phyloP scores from a whole-genome alignment of 2,888 invertebrate species.

The Gymnosoma rotundatum region DNA sequence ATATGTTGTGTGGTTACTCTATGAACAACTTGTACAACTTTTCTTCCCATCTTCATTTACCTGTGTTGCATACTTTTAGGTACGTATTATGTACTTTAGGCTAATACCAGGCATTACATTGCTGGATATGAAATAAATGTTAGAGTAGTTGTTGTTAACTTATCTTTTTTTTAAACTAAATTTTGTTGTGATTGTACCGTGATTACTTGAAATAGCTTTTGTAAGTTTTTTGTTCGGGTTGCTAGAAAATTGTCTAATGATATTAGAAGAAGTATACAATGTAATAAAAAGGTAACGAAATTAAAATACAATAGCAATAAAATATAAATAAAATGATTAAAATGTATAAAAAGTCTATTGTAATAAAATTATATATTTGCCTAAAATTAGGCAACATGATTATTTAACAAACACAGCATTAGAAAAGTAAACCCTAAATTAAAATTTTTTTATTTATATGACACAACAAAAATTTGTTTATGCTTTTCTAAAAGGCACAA shows the following conservation, averaged over 20 bases:
- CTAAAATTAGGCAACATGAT: slow-evolving; percentile 32
- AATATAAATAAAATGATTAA: too few species aligned
- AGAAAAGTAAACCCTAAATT: neutral
- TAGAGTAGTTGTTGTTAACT: slow-evolving; percentile 13
- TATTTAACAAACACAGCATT: neutral
- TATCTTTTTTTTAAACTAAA: neutral
- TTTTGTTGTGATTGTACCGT: too few species aligned
- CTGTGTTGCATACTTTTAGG: slow-evolving; percentile 48
- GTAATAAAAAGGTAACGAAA: too few species aligned
- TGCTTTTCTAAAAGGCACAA: too few species aligned
- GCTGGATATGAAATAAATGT: slow-evolving; percentile 35
- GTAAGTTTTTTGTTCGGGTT: too few species aligned
- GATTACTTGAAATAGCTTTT: too few species aligned
- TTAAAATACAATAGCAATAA: too few species aligned
- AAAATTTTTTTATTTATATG: neutral
- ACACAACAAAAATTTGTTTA: too few species aligned
- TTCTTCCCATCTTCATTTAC: slow-evolving; percentile 1
- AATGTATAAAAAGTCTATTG: neutral
- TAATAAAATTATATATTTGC: neutral
- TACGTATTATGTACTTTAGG: slow-evolving; percentile 39
- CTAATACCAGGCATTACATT: slow-evolving; percentile 55
- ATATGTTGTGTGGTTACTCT: slow-evolving; percentile 63
- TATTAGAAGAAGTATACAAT: too few species aligned
- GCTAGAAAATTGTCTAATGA: too few species aligned
- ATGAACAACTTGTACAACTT: slow-evolving; percentile 35